Percentiles rank a stretch among this genome's conserved stretches.
Evolutionary conservation across 2,113 vertebrate species (phyloP).

Genomic region (Atherinomorus stipes): DNA sequence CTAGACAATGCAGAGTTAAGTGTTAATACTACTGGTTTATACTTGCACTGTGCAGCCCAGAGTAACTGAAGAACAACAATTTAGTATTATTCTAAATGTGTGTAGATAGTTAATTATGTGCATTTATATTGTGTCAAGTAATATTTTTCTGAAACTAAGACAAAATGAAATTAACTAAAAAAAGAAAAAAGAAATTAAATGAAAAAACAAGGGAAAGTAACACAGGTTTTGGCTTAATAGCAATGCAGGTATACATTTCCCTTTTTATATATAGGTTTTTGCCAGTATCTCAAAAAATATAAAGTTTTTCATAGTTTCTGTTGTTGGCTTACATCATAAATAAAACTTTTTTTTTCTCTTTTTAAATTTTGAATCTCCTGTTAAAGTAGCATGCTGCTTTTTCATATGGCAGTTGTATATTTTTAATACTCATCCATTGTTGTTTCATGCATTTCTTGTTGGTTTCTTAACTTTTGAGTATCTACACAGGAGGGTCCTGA

Average conservation of each 20-base stretch:
- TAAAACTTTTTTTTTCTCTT: constrained; percentile 80
- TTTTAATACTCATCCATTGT: constrained; percentile 83
- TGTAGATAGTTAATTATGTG: constrained; percentile 64
- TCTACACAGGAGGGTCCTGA: constrained; percentile 88
- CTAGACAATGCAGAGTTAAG: constrained; percentile 52
- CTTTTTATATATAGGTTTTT: constrained; percentile 81
- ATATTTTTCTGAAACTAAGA: constrained; percentile 55
- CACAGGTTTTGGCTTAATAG: constrained; percentile 83
- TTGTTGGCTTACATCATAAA: constrained; percentile 86
- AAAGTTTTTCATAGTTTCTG: constrained; percentile 86
- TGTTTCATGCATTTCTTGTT: constrained; percentile 91
- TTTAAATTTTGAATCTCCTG: constrained; percentile 80
- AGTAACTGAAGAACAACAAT: constrained; percentile 48
- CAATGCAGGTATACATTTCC: constrained; percentile 84
- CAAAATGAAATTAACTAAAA: constrained; percentile 14
- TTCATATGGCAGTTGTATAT: constrained; percentile 87
- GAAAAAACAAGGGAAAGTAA: constrained; percentile 60
- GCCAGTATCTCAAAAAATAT: constrained; percentile 89
- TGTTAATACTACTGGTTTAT: constrained; percentile 50
- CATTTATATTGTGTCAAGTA: constrained; percentile 62
- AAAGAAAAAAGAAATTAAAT: constrained; percentile 8
- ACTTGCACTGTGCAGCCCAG: constrained; percentile 67
- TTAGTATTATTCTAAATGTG: constrained; percentile 49
- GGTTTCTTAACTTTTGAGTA: constrained; percentile 86
- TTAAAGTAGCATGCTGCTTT: constrained; percentile 87